These are phyloP conservation scores for Elgaria multicarinata DNA, from an alignment of 2,113 vertebrate species.

Conservation along the genomic window DNA sequence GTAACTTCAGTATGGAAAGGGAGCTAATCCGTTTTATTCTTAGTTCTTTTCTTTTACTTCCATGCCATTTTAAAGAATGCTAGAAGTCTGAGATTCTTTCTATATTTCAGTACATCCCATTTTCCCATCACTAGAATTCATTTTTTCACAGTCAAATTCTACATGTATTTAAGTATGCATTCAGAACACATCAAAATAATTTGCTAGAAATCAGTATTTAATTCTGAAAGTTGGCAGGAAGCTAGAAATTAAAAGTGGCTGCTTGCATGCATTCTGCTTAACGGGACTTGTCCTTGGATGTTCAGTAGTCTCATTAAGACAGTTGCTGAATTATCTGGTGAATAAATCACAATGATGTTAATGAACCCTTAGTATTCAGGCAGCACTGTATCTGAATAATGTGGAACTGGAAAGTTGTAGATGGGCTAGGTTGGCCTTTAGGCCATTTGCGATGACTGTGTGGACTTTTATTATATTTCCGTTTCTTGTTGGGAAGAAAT, in stretches of 20 bases:
- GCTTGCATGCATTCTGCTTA: constrained; percentile 17
- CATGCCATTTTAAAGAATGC: constrained; percentile 21
- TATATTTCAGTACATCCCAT: neutral
- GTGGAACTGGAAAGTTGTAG: neutral
- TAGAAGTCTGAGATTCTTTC: neutral
- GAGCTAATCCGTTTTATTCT: constrained; percentile 43
- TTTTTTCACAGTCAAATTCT: neutral
- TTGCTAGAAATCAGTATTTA: neutral
- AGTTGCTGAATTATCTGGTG: neutral
- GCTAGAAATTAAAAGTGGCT: neutral
- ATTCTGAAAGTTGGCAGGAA: neutral
- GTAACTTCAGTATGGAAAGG: neutral
- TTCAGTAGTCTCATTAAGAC: neutral
- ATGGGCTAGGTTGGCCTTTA: neutral
- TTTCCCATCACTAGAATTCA: neutral
- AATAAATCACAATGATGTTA: neutral
- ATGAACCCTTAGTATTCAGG: neutral
- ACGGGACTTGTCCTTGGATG: neutral
- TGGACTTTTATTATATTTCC: neutral
- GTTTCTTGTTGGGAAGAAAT: neutral
- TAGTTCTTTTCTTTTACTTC: neutral
- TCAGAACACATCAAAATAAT: neutral
- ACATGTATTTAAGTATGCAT: neutral
- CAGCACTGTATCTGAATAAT: neutral
- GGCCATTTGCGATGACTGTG: neutral